phyloP scores from a whole-genome alignment of 2,797 vertebrate species.

The Acrocephalus scirpaceus region DNA sequence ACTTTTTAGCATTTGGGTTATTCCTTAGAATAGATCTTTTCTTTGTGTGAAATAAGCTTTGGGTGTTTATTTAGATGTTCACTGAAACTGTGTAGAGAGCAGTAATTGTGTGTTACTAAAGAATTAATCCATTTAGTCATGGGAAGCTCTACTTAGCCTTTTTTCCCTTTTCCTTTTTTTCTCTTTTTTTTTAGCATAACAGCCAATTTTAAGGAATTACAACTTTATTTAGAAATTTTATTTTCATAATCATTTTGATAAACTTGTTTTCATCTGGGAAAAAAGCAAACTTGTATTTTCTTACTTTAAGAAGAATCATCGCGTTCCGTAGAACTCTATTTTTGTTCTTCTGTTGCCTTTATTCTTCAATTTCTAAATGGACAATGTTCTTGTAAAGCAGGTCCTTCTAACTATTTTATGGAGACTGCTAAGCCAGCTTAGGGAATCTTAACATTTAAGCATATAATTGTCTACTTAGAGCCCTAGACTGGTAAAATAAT shows the following conservation, averaged over 20 bases:
- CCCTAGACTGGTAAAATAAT: neutral
- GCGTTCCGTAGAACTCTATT: neutral
- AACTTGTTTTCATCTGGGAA: neutral
- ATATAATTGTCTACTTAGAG: neutral
- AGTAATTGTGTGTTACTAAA: constrained; percentile 81
- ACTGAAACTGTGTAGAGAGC: constrained; percentile 73
- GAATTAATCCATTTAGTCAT: constrained; percentile 87
- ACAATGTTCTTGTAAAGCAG: neutral
- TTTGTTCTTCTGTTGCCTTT: neutral
- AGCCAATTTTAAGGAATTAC: constrained; percentile 57
- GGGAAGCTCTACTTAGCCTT: constrained; percentile 77
- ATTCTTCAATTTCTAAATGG: neutral
- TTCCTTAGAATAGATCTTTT: constrained; percentile 73
- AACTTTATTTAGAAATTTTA: constrained; percentile 11
- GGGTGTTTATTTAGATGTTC: constrained; percentile 82
- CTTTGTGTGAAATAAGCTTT: constrained; percentile 78
- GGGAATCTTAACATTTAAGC: neutral
- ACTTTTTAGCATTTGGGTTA: constrained; percentile 72
- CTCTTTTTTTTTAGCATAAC: constrained; percentile 53
- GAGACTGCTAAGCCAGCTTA: neutral
- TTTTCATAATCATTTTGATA: constrained; percentile 24
- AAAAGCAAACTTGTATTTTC: neutral
- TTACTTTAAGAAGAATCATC: neutral
- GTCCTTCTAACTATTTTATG: neutral
- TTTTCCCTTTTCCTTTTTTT: neutral